These are phyloP conservation scores for Myotis findleyi DNA, from an alignment of 2,797 vertebrate species.

Conservation along the genomic window DNA sequence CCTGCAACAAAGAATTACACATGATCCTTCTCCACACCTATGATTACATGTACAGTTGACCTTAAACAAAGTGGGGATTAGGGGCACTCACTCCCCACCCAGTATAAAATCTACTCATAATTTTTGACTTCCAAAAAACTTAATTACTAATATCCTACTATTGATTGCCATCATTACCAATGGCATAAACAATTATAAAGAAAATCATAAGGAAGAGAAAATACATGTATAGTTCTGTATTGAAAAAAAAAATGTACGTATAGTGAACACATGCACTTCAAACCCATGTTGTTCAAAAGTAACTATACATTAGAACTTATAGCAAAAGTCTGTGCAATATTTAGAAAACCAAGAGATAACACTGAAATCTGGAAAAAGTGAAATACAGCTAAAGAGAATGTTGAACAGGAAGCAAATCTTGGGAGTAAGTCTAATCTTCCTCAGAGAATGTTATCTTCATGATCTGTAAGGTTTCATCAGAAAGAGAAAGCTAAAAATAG, in stretches of 20 bases:
- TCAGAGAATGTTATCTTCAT: slow-evolving; percentile 49
- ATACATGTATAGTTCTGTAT: background rate
- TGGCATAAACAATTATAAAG: too few relatives aligned
- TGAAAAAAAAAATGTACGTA: background rate
- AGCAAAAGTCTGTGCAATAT: background rate
- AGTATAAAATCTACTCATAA: background rate
- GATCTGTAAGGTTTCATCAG: background rate
- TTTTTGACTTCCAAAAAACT: background rate
- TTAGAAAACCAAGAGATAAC: background rate
- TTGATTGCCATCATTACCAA: background rate
- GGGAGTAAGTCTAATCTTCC: background rate
- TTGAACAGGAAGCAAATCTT: background rate
- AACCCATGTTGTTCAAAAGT: background rate
- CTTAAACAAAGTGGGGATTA: background rate
- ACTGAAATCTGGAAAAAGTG: background rate
- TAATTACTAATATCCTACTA: background rate
- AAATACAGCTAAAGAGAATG: background rate
- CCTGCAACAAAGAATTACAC: background rate
- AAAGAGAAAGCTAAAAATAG: slow-evolving; percentile 64
- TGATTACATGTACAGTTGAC: background rate
- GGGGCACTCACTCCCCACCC: background rate
- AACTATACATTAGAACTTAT: background rate
- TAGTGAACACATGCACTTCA: background rate
- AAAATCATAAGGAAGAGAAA: background rate
- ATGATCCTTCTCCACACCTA: background rate